Evolutionary conservation across 2,113 vertebrate genomes (phyloP).

Genomic region (rabbit (Oryctolagus cuniculus)): DNA sequence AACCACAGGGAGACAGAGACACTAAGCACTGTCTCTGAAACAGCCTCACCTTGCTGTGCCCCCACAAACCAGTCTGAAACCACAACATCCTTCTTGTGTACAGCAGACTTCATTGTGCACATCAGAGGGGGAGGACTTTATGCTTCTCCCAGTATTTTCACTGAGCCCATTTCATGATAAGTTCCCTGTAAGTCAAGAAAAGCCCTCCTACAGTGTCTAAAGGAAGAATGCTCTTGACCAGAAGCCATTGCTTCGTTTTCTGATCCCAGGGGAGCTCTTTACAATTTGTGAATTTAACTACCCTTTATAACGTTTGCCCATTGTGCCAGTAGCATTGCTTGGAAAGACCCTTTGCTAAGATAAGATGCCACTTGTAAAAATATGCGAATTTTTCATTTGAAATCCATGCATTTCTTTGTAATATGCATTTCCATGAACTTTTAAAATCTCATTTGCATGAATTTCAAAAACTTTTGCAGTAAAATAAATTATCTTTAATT

Average conservation of each 20-base stretch:
- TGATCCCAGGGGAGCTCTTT: background rate
- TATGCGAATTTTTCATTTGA: too few species aligned
- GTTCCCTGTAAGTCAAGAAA: background rate
- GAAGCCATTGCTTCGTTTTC: background rate
- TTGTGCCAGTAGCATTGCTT: too few species aligned
- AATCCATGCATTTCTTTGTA: too few species aligned
- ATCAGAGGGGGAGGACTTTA: background rate
- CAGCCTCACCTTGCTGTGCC: conserved; percentile 85
- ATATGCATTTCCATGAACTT: too few species aligned
- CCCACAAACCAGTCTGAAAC: conserved; percentile 88
- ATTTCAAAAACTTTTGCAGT: too few species aligned
- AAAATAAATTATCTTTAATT: too few species aligned
- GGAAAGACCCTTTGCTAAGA: conserved; percentile 17
- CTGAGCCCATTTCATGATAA: conserved; percentile 18
- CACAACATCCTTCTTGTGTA: conserved; percentile 88
- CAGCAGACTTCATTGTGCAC: conserved; percentile 67
- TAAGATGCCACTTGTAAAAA: background rate
- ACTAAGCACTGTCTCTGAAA: conserved; percentile 81
- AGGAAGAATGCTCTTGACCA: background rate
- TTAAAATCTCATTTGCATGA: too few species aligned
- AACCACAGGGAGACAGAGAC: conserved; percentile 84
- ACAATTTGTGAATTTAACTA: background rate
- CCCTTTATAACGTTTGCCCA: background rate
- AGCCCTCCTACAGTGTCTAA: background rate
- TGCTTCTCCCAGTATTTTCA: conserved; percentile 8